These are phyloP conservation scores for Delichon dasypus DNA, from an alignment of 2,797 vertebrate species.

Conservation along the genomic window DNA sequence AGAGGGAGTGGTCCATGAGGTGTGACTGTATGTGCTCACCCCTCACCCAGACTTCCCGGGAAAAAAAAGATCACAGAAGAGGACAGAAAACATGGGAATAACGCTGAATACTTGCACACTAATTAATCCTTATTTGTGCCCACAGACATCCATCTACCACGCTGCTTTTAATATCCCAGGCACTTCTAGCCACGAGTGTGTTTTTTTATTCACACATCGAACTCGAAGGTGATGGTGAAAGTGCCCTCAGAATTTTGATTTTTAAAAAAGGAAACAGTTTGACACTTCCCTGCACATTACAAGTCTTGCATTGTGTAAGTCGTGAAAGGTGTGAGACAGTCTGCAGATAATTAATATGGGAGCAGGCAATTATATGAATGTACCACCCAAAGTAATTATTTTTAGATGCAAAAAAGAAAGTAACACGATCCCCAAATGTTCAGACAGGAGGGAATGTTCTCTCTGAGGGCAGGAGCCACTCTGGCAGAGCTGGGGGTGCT, in stretches of 20 bases:
- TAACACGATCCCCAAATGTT: accelerated
- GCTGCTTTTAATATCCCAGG: background rate
- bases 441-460: background rate
- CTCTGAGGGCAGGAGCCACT: background rate
- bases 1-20: background rate
- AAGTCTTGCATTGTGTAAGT: background rate
- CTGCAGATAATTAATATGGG: background rate
- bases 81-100: background rate
- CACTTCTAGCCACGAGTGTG: background rate
- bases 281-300: background rate
- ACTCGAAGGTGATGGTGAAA: background rate
- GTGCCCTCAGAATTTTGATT: background rate
- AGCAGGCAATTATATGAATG: background rate
- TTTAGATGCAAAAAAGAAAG: background rate
- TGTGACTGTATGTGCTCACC: background rate
- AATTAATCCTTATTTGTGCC: background rate
- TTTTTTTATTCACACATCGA: background rate
- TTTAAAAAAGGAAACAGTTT: background rate
- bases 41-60: background rate
- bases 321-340: background rate
- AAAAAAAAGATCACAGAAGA: background rate
- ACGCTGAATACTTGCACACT: background rate
- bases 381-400: background rate
- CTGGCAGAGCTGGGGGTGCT: background rate
- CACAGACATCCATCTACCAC: background rate